Evolutionary conservation across 1,140 invertebrate genomes (phyloP).

Genomic region (Dreissena polymorpha): DNA sequence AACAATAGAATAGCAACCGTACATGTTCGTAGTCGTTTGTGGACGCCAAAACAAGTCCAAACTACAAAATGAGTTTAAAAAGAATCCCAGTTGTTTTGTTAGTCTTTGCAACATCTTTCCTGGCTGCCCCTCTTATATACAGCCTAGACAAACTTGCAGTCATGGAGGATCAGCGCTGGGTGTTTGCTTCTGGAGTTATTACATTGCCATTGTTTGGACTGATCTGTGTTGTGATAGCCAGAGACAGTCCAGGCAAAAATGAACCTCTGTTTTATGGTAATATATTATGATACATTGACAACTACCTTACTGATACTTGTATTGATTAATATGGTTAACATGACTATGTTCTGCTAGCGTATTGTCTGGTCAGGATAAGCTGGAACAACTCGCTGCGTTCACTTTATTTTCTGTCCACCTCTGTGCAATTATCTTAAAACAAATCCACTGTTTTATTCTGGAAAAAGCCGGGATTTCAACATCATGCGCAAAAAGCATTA

Average conservation of each 20-base stretch:
- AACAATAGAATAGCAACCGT: no score
- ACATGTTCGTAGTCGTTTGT: no score
- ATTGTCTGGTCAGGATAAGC: no score
- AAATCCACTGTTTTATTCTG: no score
- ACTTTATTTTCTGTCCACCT: no score
- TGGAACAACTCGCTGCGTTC: no score
- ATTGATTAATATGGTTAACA: no score
- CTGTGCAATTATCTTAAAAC: no score
- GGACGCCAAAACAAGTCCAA: background rate
- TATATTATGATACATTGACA: background rate
- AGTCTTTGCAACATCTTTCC: constrained; percentile 56
- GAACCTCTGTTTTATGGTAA: constrained; percentile 67
- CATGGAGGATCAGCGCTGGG: constrained; percentile 56
- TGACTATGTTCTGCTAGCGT: no score
- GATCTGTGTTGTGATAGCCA: constrained; percentile 37
- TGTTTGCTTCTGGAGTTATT: constrained; percentile 56
- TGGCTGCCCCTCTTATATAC: constrained; percentile 59
- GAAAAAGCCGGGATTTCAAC: no score
- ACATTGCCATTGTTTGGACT: constrained; percentile 48
- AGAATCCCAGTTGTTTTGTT: constrained; percentile 40
- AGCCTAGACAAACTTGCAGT: constrained; percentile 54
- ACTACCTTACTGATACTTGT: no score
- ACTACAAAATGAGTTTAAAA: background rate
- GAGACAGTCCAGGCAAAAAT: constrained; percentile 46
- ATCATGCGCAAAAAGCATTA: no score